A percentile compares a stretch with the other conserved stretches of the same genome.
These are phyloP conservation scores for Choloepus hoffmanni DNA, from an alignment of 2,113 vertebrate genomes.

Conservation along the genomic window DNA sequence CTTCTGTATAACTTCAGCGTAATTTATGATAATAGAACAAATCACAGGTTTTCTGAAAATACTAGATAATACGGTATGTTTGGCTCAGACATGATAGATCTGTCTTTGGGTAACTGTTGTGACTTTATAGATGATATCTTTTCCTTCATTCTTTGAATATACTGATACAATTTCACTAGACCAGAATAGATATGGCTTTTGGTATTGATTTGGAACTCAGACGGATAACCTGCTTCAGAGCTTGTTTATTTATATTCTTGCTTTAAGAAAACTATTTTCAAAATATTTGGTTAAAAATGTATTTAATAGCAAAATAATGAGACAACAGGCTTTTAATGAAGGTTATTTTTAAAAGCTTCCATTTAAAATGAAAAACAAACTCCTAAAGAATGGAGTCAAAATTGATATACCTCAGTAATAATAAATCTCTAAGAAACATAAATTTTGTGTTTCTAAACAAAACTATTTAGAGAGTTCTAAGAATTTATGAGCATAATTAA, in stretches of 20 bases:
- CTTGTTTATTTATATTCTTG: background rate
- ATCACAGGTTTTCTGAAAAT: constrained; percentile 26
- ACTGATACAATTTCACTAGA: constrained; percentile 24
- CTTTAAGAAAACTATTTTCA: constrained; percentile 57
- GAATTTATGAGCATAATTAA: constrained; percentile 67
- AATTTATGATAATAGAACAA: background rate
- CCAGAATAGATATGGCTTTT: constrained; percentile 21
- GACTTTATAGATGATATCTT: constrained; percentile 39
- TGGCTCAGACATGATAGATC: constrained; percentile 32
- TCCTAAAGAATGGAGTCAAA: constrained; percentile 15
- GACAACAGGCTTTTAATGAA: constrained; percentile 8
- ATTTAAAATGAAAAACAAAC: constrained; percentile 37
- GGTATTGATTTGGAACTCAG: constrained; percentile 32
- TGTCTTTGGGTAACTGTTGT: constrained; percentile 42
- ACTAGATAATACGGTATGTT: background rate
- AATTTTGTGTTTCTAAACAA: background rate
- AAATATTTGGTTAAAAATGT: constrained; percentile 50
- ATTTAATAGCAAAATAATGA: constrained; percentile 50
- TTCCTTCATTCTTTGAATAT: constrained; percentile 29
- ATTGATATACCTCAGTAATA: background rate
- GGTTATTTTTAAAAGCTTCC: constrained; percentile 16
- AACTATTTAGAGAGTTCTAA: constrained; percentile 19
- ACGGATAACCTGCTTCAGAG: constrained; percentile 43
- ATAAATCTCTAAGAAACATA: constrained; percentile 38
- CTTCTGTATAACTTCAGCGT: background rate